A percentile compares a stretch with the other conserved stretches of the same genome.
phyloP scores from a whole-genome alignment of 2,797 vertebrate genomes.

The Enteromius viviparus region DNA sequence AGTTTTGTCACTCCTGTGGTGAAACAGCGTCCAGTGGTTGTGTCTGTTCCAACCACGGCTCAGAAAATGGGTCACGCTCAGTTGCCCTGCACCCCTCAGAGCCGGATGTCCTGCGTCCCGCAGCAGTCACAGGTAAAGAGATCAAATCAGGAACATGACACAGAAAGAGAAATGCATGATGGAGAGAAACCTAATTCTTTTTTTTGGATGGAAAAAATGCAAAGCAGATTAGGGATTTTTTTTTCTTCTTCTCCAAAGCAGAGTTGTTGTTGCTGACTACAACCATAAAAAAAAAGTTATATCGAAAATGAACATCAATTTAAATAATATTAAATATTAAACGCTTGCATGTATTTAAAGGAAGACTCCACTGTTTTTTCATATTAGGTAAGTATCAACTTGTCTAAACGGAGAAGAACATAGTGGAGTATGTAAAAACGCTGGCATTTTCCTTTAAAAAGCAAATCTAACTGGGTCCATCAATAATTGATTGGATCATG shows the following conservation, averaged over 20 bases:
- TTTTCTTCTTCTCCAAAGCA: too few relatives aligned
- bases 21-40: conserved; percentile 74
- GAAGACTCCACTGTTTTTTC: too few relatives aligned
- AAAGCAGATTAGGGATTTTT: neutral
- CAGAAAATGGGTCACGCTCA: conserved; percentile 69
- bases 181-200: neutral
- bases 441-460: neutral
- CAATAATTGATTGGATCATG: neutral
- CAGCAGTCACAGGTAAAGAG: conserved; percentile 70
- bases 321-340: neutral
- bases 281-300: too few relatives aligned
- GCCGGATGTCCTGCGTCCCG: conserved; percentile 60
- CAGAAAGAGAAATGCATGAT: neutral
- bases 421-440: too few relatives aligned
- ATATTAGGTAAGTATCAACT: too few relatives aligned
- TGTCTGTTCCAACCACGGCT: conserved; percentile 75
- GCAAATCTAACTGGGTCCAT: neutral
- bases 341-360: neutral
- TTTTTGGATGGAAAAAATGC: neutral
- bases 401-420: too few relatives aligned
- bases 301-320: neutral
- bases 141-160: neutral
- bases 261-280: too few relatives aligned
- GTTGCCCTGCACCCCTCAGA: conserved; percentile 71
- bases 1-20: conserved; percentile 84